These are phyloP conservation scores for Chymomyza costata DNA, from an alignment of 1,140 invertebrate genomes.

Conservation along the genomic window DNA sequence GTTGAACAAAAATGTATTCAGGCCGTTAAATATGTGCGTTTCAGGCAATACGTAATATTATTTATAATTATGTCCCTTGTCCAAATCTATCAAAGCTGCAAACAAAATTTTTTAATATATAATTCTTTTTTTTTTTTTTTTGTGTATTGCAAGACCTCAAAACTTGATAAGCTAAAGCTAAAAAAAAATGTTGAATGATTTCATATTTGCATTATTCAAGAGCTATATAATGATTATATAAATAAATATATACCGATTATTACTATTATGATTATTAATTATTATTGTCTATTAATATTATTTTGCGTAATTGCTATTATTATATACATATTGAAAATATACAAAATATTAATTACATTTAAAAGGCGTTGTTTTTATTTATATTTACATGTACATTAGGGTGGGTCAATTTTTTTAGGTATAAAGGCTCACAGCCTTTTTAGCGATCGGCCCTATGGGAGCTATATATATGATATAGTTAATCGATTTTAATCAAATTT, in stretches of 20 bases:
- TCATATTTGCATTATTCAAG: slow-evolving; percentile 14
- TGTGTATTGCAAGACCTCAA: no score
- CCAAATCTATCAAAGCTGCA: slow-evolving; percentile 15
- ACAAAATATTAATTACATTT: slow-evolving; percentile 46
- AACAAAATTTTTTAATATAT: slow-evolving; percentile 7
- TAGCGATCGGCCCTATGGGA: no score
- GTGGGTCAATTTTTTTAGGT: no score
- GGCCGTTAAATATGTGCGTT: no score
- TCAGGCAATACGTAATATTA: slow-evolving; percentile 7
- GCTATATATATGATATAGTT: no score
- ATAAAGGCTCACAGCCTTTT: no score
- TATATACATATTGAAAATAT: slow-evolving; percentile 53
- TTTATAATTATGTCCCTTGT: slow-evolving; percentile 5
- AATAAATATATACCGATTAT: slow-evolving; percentile 32
- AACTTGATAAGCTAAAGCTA: no score
- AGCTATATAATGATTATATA: slow-evolving; percentile 25
- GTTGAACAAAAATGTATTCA: no score
- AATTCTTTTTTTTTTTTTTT: slow-evolving; percentile 28
- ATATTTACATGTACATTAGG: no score
- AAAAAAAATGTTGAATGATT: slow-evolving; percentile 27
- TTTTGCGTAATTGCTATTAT: slow-evolving; percentile 46
- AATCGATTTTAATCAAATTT: no score
- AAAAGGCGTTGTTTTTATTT: slow-evolving; percentile 1
- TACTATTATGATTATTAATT: slow-evolving; percentile 44
- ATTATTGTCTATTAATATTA: slow-evolving; percentile 53